Percentiles rank a stretch among this genome's conserved stretches.
These are phyloP conservation scores for Dolichotis patagonum DNA, from an alignment of 2,113 vertebrate genomes.

Conservation along the genomic window DNA sequence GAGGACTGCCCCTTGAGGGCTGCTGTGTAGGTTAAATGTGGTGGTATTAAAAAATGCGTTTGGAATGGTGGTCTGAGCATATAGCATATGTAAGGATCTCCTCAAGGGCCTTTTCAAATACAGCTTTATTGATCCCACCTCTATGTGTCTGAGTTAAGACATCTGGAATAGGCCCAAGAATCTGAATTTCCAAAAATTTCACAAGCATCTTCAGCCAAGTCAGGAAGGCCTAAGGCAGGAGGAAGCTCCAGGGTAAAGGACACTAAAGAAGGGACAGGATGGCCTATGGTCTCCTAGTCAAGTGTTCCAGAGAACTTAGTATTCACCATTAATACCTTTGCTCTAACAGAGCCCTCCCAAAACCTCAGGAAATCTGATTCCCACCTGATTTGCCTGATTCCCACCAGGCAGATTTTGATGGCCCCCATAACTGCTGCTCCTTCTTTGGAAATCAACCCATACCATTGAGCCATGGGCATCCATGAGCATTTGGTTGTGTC, in stretches of 20 bases:
- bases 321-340: constrained; percentile 18
- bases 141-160: neutral
- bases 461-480: neutral
- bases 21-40: neutral
- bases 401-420: neutral
- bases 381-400: neutral
- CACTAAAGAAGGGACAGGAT: neutral
- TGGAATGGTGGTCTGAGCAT: neutral
- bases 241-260: neutral
- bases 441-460: neutral
- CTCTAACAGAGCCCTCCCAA: neutral
- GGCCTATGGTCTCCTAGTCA: neutral
- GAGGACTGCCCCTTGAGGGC: neutral
- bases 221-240: neutral
- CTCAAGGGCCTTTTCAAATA: neutral
- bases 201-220: neutral
- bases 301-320: constrained; percentile 28
- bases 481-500: neutral
- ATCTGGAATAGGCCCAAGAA: neutral
- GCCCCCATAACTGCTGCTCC: neutral
- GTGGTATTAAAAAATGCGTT: neutral
- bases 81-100: neutral
- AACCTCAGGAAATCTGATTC: neutral
- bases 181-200: neutral
- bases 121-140: neutral